A percentile compares a stretch with the other conserved stretches of the same genome.
These are phyloP conservation scores for Abrostola tripartita DNA, from an alignment of 2,888 invertebrate genomes.

Conservation along the genomic window DNA sequence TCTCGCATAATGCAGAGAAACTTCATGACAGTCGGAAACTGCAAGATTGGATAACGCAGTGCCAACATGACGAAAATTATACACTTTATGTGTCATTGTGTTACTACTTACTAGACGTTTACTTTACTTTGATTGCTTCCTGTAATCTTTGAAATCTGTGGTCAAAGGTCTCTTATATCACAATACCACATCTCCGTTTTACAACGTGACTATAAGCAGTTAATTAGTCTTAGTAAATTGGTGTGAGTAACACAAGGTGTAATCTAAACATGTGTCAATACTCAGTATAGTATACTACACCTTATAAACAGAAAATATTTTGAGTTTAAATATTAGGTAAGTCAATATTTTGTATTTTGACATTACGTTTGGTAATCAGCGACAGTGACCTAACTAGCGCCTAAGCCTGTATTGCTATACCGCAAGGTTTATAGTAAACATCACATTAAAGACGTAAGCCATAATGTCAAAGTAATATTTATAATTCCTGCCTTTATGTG, in stretches of 20 bases:
- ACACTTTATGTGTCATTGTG: slow-evolving; percentile 37
- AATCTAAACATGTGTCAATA: slow-evolving; percentile 3
- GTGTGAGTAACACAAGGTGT: neutral
- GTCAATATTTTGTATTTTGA: slow-evolving; percentile 2
- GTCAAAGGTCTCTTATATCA: slow-evolving; percentile 24
- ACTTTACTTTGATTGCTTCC: slow-evolving; percentile 24
- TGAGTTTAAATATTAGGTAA: neutral
- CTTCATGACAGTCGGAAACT: slow-evolving; percentile 21
- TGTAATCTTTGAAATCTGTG: slow-evolving; percentile 34
- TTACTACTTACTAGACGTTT: slow-evolving; percentile 15
- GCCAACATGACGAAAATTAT: slow-evolving; percentile 23
- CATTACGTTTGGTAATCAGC: neutral
- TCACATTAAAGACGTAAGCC: no score
- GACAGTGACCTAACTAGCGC: neutral
- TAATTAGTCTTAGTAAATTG: slow-evolving; percentile 3
- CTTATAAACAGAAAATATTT: slow-evolving; percentile 1
- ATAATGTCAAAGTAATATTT: no score
- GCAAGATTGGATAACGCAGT: slow-evolving; percentile 31
- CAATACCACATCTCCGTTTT: slow-evolving; percentile 10
- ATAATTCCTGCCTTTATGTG: no score
- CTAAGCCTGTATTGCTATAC: no score
- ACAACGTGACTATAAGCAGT: slow-evolving; percentile 12
- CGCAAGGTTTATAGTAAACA: no score
- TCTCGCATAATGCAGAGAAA: slow-evolving; percentile 32
- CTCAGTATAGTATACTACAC: no score